These are phyloP conservation scores for Conomelus anceps DNA, from an alignment of 2,888 invertebrate genomes.

Conservation along the genomic window DNA sequence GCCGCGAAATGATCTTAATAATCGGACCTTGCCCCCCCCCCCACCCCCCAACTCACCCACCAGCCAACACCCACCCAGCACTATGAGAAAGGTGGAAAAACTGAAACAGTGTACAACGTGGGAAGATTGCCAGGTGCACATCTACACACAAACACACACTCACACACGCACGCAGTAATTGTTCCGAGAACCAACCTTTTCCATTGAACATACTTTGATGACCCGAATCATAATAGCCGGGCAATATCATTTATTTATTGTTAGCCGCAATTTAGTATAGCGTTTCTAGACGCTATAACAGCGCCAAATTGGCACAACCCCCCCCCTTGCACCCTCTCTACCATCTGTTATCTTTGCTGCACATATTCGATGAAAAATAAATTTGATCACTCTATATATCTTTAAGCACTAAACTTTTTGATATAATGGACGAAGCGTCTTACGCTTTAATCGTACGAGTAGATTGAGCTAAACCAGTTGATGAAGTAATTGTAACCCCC, in stretches of 20 bases:
- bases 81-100: neutral
- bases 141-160: neutral
- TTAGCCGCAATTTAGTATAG: neutral
- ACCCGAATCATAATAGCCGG: neutral
- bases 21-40: neutral
- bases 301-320: neutral
- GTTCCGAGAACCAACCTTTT: neutral
- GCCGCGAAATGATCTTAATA: neutral
- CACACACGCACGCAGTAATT: neutral
- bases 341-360: neutral
- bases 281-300: neutral
- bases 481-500: neutral
- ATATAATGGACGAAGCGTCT: neutral
- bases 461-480: neutral
- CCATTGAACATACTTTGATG: neutral
- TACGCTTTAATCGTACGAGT: neutral
- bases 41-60: neutral
- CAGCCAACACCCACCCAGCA: neutral
- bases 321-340: neutral
- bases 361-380: neutral
- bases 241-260: neutral
- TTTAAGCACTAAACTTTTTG: neutral
- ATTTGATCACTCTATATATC: neutral
- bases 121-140: neutral
- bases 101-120: neutral